Evolutionary conservation across 2,113 vertebrate species (phyloP).

Genomic region (Anarrhichthys ocellatus): DNA sequence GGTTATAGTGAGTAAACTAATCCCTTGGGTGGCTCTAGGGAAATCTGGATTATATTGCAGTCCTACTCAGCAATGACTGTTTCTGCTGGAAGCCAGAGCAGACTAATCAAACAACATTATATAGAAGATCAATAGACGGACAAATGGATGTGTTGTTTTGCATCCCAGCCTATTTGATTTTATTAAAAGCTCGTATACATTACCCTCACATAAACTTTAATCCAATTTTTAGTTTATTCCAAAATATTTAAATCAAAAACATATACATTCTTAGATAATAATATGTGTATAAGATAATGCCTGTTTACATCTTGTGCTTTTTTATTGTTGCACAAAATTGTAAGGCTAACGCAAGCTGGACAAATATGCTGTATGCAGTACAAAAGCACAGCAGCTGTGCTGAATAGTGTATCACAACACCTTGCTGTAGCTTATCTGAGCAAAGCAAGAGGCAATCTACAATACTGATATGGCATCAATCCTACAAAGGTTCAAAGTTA

Average conservation of each 20-base stretch:
- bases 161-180: slow-evolving; percentile 23
- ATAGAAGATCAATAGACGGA: slow-evolving; percentile 62
- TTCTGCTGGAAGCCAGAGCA: slow-evolving; percentile 63
- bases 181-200: slow-evolving; percentile 35
- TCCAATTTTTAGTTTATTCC: neutral
- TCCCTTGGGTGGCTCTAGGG: slow-evolving; percentile 66
- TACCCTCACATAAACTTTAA: neutral
- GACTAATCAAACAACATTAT: slow-evolving; percentile 77
- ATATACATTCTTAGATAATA: neutral
- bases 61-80: slow-evolving; percentile 55
- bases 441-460: slow-evolving; percentile 52
- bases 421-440: slow-evolving; percentile 59
- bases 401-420: slow-evolving; percentile 40
- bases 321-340: slow-evolving; percentile 8
- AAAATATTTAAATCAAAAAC: neutral
- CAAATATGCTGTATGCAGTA: slow-evolving; percentile 8
- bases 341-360: neutral
- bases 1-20: slow-evolving; percentile 71
- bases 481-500: slow-evolving; percentile 47
- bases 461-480: slow-evolving; percentile 50
- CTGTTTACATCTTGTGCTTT: neutral
- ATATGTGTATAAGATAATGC: neutral
- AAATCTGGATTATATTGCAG: slow-evolving; percentile 75
- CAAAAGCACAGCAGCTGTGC: slow-evolving; percentile 21
- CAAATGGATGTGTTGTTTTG: slow-evolving; percentile 58